phyloP scores from a whole-genome alignment of 2,113 vertebrate species.

The Monopterus albus region DNA sequence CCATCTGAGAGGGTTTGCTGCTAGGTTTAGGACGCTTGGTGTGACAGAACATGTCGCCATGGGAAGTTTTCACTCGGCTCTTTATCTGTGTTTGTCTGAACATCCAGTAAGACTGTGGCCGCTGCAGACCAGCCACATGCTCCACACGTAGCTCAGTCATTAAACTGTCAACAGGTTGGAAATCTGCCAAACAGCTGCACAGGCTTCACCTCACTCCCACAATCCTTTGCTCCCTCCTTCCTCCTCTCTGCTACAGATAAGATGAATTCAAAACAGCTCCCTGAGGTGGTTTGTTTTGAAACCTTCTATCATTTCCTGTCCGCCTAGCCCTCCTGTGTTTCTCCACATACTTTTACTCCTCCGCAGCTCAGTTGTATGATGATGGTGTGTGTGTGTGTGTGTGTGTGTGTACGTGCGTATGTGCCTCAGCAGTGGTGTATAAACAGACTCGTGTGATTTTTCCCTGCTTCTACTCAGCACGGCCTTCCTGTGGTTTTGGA shows the following conservation, averaged over 20 bases:
- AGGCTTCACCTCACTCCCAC: not conserved
- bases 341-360: not conserved
- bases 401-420: not conserved
- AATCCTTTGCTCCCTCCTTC: not conserved
- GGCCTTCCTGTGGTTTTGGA: not conserved
- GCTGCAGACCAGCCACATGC: constrained; percentile 16
- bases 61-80: too few relatives aligned
- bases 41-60: too few relatives aligned
- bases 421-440: not conserved
- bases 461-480: not conserved
- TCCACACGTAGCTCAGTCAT: constrained; percentile 58
- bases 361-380: not conserved
- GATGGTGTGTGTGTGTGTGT: constrained; percentile 15
- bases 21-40: too few relatives aligned
- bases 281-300: constrained; percentile 14
- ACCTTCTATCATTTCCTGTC: constrained; percentile 14
- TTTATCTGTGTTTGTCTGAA: too few relatives aligned
- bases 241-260: not conserved
- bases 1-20: too few relatives aligned
- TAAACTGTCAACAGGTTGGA: constrained; percentile 39
- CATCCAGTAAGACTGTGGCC: too few relatives aligned
- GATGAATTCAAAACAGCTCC: not conserved
- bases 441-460: constrained; percentile 24
- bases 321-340: not conserved
- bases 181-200: constrained; percentile 29